Conservation (phyloP, 2,888 invertebrate species). For the Tortricodes alternella region DNA sequence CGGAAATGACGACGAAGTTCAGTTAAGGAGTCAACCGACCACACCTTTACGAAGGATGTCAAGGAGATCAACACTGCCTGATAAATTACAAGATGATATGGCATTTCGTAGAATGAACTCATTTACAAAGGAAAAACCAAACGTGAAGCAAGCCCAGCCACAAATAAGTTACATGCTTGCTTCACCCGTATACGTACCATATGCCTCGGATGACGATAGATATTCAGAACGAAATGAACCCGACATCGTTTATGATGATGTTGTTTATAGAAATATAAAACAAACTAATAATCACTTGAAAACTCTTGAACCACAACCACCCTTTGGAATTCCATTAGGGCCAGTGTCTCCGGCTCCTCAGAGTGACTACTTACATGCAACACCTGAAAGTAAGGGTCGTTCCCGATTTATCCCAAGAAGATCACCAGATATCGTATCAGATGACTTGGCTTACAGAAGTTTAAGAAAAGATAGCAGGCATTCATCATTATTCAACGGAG, state of each 20-base stretch:
- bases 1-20: conserved; percentile 75
- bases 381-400: conserved; percentile 83
- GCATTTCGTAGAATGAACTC: conserved; percentile 88
- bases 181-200: conserved; percentile 85
- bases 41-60: conserved; percentile 69
- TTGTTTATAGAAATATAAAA: conserved; percentile 90
- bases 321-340: conserved; percentile 94
- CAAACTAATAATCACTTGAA: conserved; percentile 88
- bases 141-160: conserved; percentile 64
- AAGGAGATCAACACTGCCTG: conserved; percentile 81
- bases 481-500: conserved; percentile 74
- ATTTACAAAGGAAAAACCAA: conserved; percentile 76
- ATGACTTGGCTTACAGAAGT: conserved; percentile 93
- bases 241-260: conserved; percentile 92
- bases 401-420: conserved; percentile 85
- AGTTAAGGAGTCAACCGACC: conserved; percentile 72
- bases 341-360: conserved; percentile 91
- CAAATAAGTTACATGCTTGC: conserved; percentile 87
- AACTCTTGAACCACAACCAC: conserved; percentile 91
- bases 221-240: conserved; percentile 87
- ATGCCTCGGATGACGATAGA: conserved; percentile 74
- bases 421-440: conserved; percentile 92
- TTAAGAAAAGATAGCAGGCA: conserved; percentile 90
- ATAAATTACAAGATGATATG: conserved; percentile 90
- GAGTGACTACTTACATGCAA: conserved; percentile 92